A percentile compares a stretch with the other conserved stretches of the same genome.
phyloP scores from a whole-genome alignment of 2,797 vertebrate species.

The Sarcoramphus papa region DNA sequence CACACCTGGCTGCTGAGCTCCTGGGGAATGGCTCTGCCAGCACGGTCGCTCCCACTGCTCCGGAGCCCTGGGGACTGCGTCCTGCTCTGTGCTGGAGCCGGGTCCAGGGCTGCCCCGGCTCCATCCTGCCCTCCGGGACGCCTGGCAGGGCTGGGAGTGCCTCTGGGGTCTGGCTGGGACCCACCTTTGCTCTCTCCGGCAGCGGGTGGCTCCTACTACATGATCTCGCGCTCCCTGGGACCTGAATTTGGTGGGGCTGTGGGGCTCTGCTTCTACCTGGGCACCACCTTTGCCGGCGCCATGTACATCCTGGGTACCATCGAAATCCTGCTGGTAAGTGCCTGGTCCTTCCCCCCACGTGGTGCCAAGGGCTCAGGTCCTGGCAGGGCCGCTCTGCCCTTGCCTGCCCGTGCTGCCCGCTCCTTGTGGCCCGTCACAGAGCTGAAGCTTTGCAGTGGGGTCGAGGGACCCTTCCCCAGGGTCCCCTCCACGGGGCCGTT shows the following conservation, averaged over 20 bases:
- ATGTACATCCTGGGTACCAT: conserved; percentile 99
- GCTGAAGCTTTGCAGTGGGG: neutral
- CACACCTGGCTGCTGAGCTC: neutral
- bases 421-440: neutral
- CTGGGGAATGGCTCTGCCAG: neutral
- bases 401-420: rapidly evolving
- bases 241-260: conserved; percentile 97
- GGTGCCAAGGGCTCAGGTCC: neutral
- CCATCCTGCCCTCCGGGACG: neutral
- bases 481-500: rapidly evolving
- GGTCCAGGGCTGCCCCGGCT: neutral
- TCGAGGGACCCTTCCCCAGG: neutral
- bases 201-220: conserved; percentile 98
- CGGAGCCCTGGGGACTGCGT: neutral
- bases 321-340: conserved; percentile 93
- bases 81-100: neutral
- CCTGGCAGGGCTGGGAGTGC: neutral
- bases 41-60: neutral
- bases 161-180: neutral
- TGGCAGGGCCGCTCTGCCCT: neutral
- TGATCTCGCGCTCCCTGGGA: conserved; percentile 97
- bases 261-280: conserved; percentile 97
- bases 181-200: conserved; percentile 35
- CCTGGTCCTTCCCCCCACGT: rapidly evolving
- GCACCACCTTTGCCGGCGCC: conserved; percentile 94